Evolutionary conservation across 2,797 vertebrate genomes (phyloP).

Genomic region (Poecilia wingei): DNA sequence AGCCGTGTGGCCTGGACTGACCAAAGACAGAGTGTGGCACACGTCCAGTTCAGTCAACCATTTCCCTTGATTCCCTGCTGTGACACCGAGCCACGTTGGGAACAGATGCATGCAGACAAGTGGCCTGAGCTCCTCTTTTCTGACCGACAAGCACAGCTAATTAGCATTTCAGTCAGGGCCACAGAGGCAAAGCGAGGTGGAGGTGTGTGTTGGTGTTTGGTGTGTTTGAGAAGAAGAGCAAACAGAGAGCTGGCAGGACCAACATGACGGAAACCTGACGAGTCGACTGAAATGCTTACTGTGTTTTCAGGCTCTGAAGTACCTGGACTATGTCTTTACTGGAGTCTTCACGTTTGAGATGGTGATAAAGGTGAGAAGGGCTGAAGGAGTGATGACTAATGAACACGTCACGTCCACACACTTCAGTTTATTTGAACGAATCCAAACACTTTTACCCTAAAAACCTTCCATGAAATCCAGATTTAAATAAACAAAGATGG

Average conservation of each 20-base stretch:
- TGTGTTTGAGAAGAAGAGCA: constrained; percentile 19
- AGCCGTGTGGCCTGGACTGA: background rate
- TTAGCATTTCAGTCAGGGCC: constrained; percentile 46
- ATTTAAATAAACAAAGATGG: background rate
- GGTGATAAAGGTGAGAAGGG: constrained; percentile 94
- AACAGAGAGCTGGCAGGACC: constrained; percentile 45
- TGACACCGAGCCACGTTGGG: background rate
- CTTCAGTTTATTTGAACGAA: background rate
- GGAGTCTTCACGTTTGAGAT: constrained; percentile 99
- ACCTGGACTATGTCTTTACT: constrained; percentile 98
- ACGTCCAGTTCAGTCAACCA: background rate
- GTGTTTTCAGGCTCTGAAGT: constrained; percentile 89
- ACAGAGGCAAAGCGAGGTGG: constrained; percentile 44
- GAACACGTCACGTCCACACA: background rate
- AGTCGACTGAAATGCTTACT: constrained; percentile 17
- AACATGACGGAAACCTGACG: constrained; percentile 18
- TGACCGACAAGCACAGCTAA: constrained; percentile 55
- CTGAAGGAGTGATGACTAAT: background rate
- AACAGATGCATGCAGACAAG: background rate
- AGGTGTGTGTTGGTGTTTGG: constrained; percentile 6
- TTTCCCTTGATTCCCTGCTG: background rate
- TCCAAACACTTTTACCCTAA: too few relatives aligned
- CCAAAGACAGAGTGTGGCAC: background rate
- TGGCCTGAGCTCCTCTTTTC: constrained; percentile 19
- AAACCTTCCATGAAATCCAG: background rate